A percentile compares a stretch with the other conserved stretches of the same genome.
Evolutionary conservation across 1,140 invertebrate genomes (phyloP).

Genomic region (Ericerus pela): DNA sequence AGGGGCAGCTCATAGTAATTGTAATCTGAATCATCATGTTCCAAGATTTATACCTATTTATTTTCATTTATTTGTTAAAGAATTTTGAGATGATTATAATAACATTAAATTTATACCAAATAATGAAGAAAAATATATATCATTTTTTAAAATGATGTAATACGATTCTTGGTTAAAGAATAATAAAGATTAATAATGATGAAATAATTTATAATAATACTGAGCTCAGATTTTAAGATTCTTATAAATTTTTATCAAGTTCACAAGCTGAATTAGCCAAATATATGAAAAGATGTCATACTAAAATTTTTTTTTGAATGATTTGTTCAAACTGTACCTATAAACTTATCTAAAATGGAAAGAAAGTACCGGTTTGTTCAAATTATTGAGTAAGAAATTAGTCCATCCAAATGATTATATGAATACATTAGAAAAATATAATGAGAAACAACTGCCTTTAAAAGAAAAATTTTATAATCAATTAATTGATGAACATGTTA

Average conservation of each 20-base stretch:
- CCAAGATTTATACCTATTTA: no score
- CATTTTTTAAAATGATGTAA: no score
- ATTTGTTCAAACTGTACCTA: not conserved
- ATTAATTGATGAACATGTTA: no score
- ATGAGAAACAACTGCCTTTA: not conserved
- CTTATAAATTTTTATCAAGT: not conserved
- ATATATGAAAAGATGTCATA: not conserved
- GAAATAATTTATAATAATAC: not conserved
- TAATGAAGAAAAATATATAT: no score
- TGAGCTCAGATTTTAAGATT: not conserved
- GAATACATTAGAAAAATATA: not conserved
- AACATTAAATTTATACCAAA: no score
- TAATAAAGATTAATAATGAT: no score
- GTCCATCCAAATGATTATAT: no score
- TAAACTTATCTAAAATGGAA: not conserved
- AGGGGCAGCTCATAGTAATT: not conserved
- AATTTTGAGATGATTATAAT: no score
- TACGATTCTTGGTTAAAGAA: no score
- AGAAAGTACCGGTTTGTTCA: not conserved
- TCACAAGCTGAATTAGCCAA: not conserved
- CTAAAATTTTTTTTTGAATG: not conserved
- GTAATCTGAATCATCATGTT: not conserved
- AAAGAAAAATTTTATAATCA: not conserved
- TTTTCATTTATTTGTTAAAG: no score
- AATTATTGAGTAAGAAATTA: no score